These are phyloP conservation scores for Scaptomyza montana DNA, from an alignment of 1,140 invertebrate genomes.

Conservation along the genomic window DNA sequence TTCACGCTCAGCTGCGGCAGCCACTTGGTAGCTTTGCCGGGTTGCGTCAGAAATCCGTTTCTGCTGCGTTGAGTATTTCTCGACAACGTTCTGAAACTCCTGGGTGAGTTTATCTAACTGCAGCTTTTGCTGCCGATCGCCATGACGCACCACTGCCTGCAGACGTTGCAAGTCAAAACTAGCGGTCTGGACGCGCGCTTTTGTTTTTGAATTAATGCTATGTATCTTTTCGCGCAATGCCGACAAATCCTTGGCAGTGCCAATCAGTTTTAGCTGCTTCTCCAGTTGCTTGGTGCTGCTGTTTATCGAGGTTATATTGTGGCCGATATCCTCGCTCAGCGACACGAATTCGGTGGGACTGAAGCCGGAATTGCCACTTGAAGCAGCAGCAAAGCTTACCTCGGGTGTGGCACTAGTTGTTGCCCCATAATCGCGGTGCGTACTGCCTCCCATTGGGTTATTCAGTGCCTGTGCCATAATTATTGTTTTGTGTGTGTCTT, in stretches of 20 bases:
- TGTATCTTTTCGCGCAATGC: constrained; percentile 85
- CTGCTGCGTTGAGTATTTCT: constrained; percentile 91
- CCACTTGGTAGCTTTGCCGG: constrained; percentile 88
- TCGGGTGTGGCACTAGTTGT: constrained; percentile 85
- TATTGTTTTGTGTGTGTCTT: constrained; percentile 8
- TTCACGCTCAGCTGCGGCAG: constrained; percentile 83
- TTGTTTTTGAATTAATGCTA: constrained; percentile 90
- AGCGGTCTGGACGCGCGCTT: constrained; percentile 89
- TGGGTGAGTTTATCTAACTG: constrained; percentile 92
- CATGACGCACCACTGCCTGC: constrained; percentile 87
- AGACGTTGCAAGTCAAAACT: constrained; percentile 89
- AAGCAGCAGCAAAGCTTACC: constrained; percentile 85
- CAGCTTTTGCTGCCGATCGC: constrained; percentile 91
- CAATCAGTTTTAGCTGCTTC: constrained; percentile 89
- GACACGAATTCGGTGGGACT: constrained; percentile 90
- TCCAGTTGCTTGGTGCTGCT: constrained; percentile 89
- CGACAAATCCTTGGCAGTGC: constrained; percentile 89
- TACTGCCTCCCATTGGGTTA: constrained; percentile 51
- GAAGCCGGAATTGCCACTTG: constrained; percentile 85
- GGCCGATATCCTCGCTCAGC: constrained; percentile 90
- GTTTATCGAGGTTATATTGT: constrained; percentile 91
- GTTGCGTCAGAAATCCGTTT: constrained; percentile 91
- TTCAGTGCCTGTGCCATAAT: constrained; percentile 72
- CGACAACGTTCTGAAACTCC: constrained; percentile 91
- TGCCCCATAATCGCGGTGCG: constrained; percentile 85